Evolutionary conservation across 2,797 vertebrate genomes (phyloP).

Genomic region (Eulemur coronatus): DNA sequence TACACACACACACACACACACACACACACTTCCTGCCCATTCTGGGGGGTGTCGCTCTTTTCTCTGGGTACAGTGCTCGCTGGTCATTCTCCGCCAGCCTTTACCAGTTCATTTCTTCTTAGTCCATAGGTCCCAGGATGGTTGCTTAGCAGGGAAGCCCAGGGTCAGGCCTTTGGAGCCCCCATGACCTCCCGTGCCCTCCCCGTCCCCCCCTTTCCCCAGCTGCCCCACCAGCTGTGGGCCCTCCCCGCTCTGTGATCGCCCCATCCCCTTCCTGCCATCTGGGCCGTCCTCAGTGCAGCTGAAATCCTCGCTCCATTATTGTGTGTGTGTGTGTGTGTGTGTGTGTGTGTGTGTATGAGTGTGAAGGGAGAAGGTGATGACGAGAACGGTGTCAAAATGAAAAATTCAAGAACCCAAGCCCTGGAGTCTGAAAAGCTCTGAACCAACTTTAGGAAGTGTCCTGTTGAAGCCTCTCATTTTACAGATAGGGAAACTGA

Average conservation of each 20-base stretch:
- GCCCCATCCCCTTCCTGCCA: not conserved
- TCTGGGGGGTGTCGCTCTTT: not conserved
- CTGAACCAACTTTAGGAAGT: not conserved
- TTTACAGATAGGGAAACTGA: not conserved
- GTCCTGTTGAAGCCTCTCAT: not conserved
- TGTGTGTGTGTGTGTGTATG: too few species aligned
- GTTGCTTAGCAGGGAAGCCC: not conserved
- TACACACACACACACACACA: not conserved
- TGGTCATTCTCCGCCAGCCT: not conserved
- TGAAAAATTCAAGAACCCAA: not conserved
- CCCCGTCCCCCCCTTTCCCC: not conserved
- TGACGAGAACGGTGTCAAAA: not conserved
- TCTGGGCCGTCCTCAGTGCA: not conserved
- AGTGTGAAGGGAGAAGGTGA: not conserved
- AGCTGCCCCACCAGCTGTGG: not conserved
- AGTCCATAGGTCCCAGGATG: not conserved
- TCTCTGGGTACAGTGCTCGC: not conserved
- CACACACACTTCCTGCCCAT: not conserved
- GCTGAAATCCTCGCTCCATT: not conserved
- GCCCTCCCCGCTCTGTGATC: not conserved
- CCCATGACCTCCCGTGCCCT: not conserved
- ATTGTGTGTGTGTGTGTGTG: not conserved
- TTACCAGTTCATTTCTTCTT: not conserved
- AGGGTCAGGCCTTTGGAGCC: not conserved
- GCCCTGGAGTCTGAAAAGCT: not conserved